Percentiles rank a stretch among this genome's conserved stretches.
Evolutionary conservation across 2,888 invertebrate species (phyloP).

Genomic region (Allygus modestus): DNA sequence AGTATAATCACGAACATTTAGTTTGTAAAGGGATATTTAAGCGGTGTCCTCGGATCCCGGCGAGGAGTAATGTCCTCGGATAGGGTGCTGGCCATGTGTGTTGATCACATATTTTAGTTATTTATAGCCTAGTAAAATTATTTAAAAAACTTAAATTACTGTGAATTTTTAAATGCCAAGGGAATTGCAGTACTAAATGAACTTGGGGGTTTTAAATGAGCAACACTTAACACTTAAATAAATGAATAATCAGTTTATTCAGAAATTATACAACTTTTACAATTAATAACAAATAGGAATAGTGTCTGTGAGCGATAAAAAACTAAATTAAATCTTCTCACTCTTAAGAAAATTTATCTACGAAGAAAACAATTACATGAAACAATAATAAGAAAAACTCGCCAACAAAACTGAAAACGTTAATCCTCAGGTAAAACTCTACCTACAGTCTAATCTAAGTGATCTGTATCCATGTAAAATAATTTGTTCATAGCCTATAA

Average conservation of each 20-base stretch:
- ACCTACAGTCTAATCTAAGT: slow-evolving; percentile 27
- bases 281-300: slow-evolving; percentile 53
- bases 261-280: slow-evolving; percentile 61
- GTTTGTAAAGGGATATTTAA: too few relatives aligned
- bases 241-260: slow-evolving; percentile 38
- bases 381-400: background rate
- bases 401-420: slow-evolving; percentile 13
- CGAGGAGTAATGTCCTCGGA: too few relatives aligned
- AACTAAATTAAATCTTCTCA: slow-evolving; percentile 51
- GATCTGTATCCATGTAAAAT: slow-evolving; percentile 9
- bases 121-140: too few relatives aligned
- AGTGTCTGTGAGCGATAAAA: slow-evolving; percentile 41
- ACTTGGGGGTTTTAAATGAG: too few relatives aligned
- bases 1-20: too few relatives aligned
- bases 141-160: too few relatives aligned
- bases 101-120: too few relatives aligned
- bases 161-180: too few relatives aligned
- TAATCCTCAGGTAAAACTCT: slow-evolving; percentile 7
- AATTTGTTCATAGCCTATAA: slow-evolving; percentile 50
- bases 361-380: background rate
- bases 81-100: too few relatives aligned
- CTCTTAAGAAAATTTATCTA: slow-evolving; percentile 22
- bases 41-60: too few relatives aligned
- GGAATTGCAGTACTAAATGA: too few relatives aligned
- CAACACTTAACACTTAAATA: too few relatives aligned